Base-by-base conservation (phyloP, 2,797 vertebrate genomes). In the Bradypodion ventrale region DNA sequence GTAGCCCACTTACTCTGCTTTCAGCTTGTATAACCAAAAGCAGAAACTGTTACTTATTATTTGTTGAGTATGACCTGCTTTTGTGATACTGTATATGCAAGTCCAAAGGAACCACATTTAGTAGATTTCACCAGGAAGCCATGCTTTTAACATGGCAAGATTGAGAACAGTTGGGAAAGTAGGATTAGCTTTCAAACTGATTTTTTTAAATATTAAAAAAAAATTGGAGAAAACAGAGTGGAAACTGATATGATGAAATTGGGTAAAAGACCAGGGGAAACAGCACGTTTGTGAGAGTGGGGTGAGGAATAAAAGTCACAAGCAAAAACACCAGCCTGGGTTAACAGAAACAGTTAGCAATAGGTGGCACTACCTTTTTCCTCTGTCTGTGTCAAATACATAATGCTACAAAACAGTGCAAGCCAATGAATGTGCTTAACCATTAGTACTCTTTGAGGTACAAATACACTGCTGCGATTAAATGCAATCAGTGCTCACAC, bases 101-200 rank as follows among this genome's bases (percentile, higher is more conserved):
- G 46, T 49, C 46, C 46, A 49, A 25, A 42, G 27, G 42, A 63
- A 8, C 27, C 27, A 7, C 29, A 63, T 7, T 78, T 78, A 78
- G 37, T 29, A 77, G 37, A 9, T 32, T 40, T 56, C 27, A 7
- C 46, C n/a, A 69, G 35, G 66, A 29, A 80, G 46, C 46, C 13
- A 49, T 49, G 7, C 7, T 49, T 49, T 49, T 49, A 49, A 49
- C 46, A 49, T 49, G 46, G 13, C 13, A n/a, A 27, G 37, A 42
- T 27, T 12, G 46, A 37, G 37, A 70, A 70, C 65, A 19, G 25
- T 70, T 37, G 9, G 25, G 7, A 59, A 27, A 59, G 13, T 42
- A 59, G 79, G 35, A 80, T 80, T 80, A 80, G 42, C 15, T 56
- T 80, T n/a, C 66, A 59, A 37, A 19, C 10, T 63, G 62, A 63